Percentiles rank a stretch among this genome's conserved stretches.
Evolutionary conservation across 2,113 vertebrate genomes (phyloP).

Genomic region (Echinops telfairi): DNA sequence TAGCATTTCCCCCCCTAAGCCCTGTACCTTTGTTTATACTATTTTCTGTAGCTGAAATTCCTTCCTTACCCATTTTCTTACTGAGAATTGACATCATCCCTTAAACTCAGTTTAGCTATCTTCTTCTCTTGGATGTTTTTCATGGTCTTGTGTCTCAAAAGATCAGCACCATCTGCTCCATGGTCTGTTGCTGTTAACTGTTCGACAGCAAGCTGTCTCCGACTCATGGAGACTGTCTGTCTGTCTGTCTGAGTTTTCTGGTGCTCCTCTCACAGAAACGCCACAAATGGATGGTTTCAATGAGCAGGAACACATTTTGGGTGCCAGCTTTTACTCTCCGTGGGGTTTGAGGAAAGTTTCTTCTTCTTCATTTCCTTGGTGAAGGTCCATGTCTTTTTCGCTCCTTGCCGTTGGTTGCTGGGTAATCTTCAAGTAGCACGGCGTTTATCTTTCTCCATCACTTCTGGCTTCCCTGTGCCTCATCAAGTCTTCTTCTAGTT

Average conservation of each 20-base stretch:
- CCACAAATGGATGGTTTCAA: not conserved
- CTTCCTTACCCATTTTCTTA: not conserved
- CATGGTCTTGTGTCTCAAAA: not conserved
- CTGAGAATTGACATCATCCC: not conserved
- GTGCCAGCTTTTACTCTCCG: not conserved
- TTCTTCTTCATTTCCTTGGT: not conserved
- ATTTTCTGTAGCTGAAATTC: not conserved
- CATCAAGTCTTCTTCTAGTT: not conserved
- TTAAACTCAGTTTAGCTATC: not conserved
- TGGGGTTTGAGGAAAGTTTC: not conserved
- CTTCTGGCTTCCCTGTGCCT: not conserved
- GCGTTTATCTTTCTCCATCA: not conserved
- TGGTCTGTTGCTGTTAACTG: not conserved
- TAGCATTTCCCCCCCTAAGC: not conserved
- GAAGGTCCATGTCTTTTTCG: not conserved
- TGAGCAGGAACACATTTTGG: not conserved
- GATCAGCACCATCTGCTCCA: not conserved
- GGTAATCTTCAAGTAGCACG: not conserved
- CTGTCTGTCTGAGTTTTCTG: not conserved
- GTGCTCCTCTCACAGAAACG: not conserved
- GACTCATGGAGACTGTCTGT: not conserved
- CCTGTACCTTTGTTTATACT: not conserved
- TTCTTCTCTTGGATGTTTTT: not conserved
- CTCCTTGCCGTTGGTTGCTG: not conserved
- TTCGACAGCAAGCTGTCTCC: not conserved